Percentiles rank a stretch among this genome's conserved stretches.
These are phyloP conservation scores for Macrochelys suwanniensis DNA, from an alignment of 2,797 vertebrate species.

Conservation along the genomic window DNA sequence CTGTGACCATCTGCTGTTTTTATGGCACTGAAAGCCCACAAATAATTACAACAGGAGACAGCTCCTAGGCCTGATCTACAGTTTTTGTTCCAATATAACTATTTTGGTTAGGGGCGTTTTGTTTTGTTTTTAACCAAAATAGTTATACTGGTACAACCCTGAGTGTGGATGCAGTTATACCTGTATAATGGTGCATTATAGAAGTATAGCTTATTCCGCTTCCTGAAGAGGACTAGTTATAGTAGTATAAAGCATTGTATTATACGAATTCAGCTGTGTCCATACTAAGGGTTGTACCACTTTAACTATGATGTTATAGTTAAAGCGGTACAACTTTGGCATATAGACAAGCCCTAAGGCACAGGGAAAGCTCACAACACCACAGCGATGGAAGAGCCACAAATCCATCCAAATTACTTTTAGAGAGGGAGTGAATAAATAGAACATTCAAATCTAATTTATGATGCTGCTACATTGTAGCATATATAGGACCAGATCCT, in stretches of 20 bases:
- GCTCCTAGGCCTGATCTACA: fast-evolving
- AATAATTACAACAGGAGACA: not conserved
- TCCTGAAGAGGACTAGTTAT: not conserved
- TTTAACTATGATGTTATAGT: not conserved
- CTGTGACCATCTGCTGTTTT: not conserved
- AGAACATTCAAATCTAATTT: not conserved
- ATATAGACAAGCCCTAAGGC: not conserved
- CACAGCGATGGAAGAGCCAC: fast-evolving
- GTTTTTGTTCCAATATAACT: not conserved
- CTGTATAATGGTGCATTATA: not conserved
- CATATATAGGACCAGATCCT: not conserved
- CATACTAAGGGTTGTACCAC: not conserved
- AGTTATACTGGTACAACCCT: not conserved
- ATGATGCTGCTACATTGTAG: not conserved
- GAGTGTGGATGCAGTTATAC: not conserved
- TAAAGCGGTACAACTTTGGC: not conserved
- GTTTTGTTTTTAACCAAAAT: not conserved
- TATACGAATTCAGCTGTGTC: not conserved
- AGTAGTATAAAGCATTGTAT: not conserved
- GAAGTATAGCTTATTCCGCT: not conserved
- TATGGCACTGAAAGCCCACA: not conserved
- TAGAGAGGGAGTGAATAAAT: not conserved
- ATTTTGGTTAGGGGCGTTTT: not conserved
- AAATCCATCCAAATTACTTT: not conserved
- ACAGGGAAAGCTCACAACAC: not conserved